Conservation (phyloP, 2,113 vertebrate genomes). For the Seriola aureovittata region DNA sequence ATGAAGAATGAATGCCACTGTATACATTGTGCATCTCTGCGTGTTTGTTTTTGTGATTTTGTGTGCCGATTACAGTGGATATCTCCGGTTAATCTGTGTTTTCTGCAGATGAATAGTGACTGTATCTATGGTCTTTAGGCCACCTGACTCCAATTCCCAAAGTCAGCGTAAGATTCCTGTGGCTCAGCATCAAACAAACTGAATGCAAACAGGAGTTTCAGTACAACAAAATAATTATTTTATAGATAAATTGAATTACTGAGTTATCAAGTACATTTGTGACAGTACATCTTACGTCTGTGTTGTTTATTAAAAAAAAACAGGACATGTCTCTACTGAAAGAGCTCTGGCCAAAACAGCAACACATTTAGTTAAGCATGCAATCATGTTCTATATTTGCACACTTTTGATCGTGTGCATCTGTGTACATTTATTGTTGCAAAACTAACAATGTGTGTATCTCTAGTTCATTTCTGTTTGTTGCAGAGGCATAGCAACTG, state of each 20-base stretch:
- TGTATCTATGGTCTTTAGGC: conserved; percentile 32
- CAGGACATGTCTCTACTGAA: background rate
- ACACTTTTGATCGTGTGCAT: background rate
- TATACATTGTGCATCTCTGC: conserved; percentile 23
- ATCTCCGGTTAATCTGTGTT: conserved; percentile 31
- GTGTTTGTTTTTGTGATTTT: conserved; percentile 28
- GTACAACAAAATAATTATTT: background rate
- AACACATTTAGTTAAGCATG: background rate
- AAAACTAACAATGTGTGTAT: background rate
- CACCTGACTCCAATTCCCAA: conserved; percentile 25
- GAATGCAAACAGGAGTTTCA: conserved; percentile 7
- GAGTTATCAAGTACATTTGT: fast-evolving
- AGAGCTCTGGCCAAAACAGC: background rate
- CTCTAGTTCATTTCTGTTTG: conserved; percentile 2
- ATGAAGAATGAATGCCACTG: conserved; percentile 43
- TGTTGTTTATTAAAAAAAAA: background rate
- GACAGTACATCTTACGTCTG: background rate
- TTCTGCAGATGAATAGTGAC: conserved; percentile 33
- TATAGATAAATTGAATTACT: background rate
- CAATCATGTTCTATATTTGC: background rate
- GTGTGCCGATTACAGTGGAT: conserved; percentile 11
- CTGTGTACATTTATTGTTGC: background rate
- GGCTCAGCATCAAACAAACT: conserved; percentile 20
- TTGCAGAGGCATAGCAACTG: conserved; percentile 32
- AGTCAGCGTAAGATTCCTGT: conserved; percentile 29